Base-by-base conservation (phyloP, 1,140 invertebrate genomes). In the Drosophila baimaii region DNA sequence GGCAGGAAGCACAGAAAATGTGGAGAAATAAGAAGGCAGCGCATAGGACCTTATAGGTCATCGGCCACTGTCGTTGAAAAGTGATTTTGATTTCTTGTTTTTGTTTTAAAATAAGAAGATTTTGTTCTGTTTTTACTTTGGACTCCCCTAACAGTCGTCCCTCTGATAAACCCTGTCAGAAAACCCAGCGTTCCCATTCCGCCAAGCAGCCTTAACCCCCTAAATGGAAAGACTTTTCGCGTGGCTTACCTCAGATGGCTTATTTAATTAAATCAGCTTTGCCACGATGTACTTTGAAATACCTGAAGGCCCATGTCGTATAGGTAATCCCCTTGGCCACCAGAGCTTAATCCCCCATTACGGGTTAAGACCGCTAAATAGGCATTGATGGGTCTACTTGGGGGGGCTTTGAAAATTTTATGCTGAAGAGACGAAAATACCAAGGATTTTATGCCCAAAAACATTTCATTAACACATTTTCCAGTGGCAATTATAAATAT, bases 211-310 rank as follows among this genome's bases (percentile, higher is more conserved):
- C 39, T 49, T 64, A 64, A 47, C 65, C 78, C 55, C 82, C 63
- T 73, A 88, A 86, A 83, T 79, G 83, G 61, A 86, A 88, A 88
- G 75, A 77, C 83, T 88, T 86, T 86, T 58, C 39, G 55, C 43
- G 70, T 70, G 77, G 83, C 83, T 89, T 88, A 88, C 64, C 83
- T 77, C 37, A 47, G 33, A 54, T 88, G 84, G 83, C 79, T 89
- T 80, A 80, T 83, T 88, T 88, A 88, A 88, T 89, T 88, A 83
- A 89, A 88, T 89, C 79, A 74, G 72, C 73, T 58, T 59, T 66
- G 61, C 47, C 73, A 15, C 46, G 31, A 37, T 39, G 19, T 43
- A 75, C 82, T 69, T 76, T 76, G 71, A 81, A 81, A 52, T 39
- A 65, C 43, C 52, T 52, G 29, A 33, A 21, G 31, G 25, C n/a